Conservation (phyloP, 2,113 vertebrate genomes). For the Alouatta palliata region DNA sequence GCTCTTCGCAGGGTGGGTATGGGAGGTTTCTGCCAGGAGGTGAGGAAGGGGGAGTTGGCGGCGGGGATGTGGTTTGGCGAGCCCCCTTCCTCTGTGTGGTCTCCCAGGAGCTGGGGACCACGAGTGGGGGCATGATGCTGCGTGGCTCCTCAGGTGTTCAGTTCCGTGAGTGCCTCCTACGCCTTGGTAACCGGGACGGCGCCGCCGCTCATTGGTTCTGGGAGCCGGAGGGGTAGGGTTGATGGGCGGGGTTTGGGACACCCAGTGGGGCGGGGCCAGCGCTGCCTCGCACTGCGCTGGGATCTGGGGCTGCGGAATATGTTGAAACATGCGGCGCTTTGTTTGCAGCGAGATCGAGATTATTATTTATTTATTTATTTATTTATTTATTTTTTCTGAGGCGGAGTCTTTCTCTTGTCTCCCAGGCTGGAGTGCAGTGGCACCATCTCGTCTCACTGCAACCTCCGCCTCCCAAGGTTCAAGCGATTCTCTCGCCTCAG, state of each 20-base stretch:
- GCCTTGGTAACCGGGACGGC: not conserved
- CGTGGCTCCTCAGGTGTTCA: not conserved
- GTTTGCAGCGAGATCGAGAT: not conserved
- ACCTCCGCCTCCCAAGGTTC: too few relatives aligned
- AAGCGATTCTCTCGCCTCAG: too few relatives aligned
- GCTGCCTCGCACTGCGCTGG: not conserved
- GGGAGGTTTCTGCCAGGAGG: accelerated
- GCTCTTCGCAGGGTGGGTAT: not conserved
- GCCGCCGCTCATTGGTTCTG: not conserved
- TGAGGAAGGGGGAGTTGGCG: not conserved
- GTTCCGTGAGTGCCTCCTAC: too few relatives aligned
- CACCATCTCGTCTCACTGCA: too few relatives aligned
- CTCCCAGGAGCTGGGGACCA: not conserved
- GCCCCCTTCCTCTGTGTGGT: not conserved
- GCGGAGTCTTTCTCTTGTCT: too few relatives aligned
- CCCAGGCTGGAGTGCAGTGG: too few relatives aligned
- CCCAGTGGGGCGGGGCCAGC: not conserved
- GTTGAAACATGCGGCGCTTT: not conserved
- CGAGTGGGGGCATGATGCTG: not conserved
- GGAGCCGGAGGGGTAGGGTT: not conserved
- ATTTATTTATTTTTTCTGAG: too few relatives aligned
- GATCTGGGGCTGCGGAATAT: not conserved
- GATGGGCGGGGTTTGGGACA: not conserved
- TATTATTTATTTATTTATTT: not conserved
- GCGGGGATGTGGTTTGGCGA: not conserved